These are phyloP conservation scores for Hapalemur alaotrensis DNA, from an alignment of 2,797 vertebrate species.

Conservation along the genomic window DNA sequence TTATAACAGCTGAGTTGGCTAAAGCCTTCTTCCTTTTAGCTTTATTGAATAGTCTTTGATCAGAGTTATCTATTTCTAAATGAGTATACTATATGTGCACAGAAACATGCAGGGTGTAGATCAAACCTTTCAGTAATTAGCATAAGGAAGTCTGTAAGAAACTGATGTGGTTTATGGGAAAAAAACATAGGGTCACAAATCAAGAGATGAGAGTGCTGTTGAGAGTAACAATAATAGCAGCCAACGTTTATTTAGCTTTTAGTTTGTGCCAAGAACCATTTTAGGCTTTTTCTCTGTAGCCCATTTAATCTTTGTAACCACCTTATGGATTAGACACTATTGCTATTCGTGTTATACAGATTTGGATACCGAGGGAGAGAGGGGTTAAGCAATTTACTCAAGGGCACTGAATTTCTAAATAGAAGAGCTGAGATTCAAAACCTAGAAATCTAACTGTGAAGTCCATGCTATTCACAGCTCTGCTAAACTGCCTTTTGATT, in stretches of 20 bases:
- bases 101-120: background rate
- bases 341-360: background rate
- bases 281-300: background rate
- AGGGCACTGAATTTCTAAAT: background rate
- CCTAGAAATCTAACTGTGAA: background rate
- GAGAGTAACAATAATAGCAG: background rate
- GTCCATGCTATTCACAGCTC: background rate
- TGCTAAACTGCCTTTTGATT: constrained; percentile 40
- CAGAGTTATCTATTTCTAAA: background rate
- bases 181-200: background rate
- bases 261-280: background rate
- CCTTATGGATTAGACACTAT: background rate
- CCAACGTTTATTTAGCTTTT: constrained; percentile 13
- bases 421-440: background rate
- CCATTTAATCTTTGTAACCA: background rate
- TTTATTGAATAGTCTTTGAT: background rate
- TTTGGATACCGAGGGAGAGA: background rate
- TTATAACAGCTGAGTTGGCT: background rate
- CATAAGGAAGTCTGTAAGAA: background rate
- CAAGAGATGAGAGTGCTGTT: background rate
- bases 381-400: background rate
- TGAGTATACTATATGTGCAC: background rate
- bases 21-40: constrained; percentile 30
- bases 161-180: background rate
- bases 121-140: background rate